Evolutionary conservation across 1,140 invertebrate species (phyloP).

Genomic region (Drosophila sucinea): DNA sequence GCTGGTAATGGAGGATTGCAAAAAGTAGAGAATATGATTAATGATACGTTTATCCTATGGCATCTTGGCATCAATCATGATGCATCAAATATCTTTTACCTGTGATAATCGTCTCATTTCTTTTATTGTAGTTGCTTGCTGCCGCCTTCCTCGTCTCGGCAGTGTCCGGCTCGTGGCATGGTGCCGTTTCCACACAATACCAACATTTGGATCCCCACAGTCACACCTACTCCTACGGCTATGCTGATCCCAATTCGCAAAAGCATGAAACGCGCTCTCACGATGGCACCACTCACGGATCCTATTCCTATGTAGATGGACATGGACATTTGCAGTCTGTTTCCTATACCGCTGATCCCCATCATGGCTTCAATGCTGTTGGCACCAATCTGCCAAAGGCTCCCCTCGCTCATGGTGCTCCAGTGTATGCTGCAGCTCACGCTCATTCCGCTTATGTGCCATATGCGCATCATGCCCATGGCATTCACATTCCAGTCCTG

Average conservation of each 20-base stretch:
- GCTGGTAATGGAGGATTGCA: background rate
- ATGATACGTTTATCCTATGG: background rate
- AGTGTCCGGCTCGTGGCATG: constrained; percentile 75
- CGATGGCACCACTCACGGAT: constrained; percentile 87
- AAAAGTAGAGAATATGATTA: background rate
- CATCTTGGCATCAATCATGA: too few relatives aligned
- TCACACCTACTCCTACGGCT: constrained; percentile 87
- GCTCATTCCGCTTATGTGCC: constrained; percentile 48
- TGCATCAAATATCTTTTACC: background rate
- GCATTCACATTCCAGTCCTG: constrained; percentile 73
- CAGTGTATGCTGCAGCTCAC: constrained; percentile 66
- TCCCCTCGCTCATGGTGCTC: constrained; percentile 51
- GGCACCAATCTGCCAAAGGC: constrained; percentile 87
- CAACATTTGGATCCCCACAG: constrained; percentile 86
- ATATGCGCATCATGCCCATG: constrained; percentile 57
- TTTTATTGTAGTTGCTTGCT: constrained; percentile 62
- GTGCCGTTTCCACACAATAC: constrained; percentile 84
- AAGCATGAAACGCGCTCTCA: constrained; percentile 87
- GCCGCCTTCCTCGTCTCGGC: constrained; percentile 74
- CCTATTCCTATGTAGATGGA: constrained; percentile 89
- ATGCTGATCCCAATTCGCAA: constrained; percentile 86
- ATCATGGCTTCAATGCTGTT: constrained; percentile 87
- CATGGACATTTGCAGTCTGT: constrained; percentile 87
- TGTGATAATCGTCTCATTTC: background rate
- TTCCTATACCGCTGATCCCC: constrained; percentile 87